Evolutionary conservation across 2,113 vertebrate species (phyloP), one percentile per base, ranked within the genome.

Genomic region (Solea solea): DNA sequence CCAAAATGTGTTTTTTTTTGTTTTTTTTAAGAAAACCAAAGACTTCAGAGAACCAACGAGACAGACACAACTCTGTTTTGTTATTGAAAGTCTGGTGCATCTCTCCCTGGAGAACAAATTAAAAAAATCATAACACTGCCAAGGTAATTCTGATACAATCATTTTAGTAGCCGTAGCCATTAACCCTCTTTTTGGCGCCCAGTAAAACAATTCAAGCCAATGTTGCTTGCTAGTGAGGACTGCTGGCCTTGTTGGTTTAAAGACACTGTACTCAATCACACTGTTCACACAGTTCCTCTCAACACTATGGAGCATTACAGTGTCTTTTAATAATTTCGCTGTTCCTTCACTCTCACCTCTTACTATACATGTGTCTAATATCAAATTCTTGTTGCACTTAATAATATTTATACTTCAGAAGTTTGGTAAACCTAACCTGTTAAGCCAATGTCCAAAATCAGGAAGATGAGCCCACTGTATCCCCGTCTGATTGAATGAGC

Each of bases 381-480:
- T 69, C 7, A 14, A 7, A 9, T 25, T 42, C 27, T 6, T n/a
- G 21, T n/a, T 52, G 10, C 3, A 46, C 1, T 53, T 46, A 1
- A 52, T 10, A 50, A 1, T 48, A 65, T 8, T 34, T 7, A 48
- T 0, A 53, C 45, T 40, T 25, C 8, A 55, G 46, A 63, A n/a
- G 1, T 51, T 4, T 2, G 25, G 46, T 48, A 40, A 72, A 48
- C 13, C 71, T n/a, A 28, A 97, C 96, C 95, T 99, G 93, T 95
- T 96, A 8, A 99, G 91, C 97, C 97, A 99, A 44, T 97, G 97
- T 7, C 97, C 94, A n/a, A 99, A 81, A 69, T 97, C 97, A 3
- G 96, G 94, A 9, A 95, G 92, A 81, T 99, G 96, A 62, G 96
- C 96, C 95, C 97, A 97, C 88, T 99, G 97, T 34, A 99, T 93